Evolutionary conservation across 1,140 invertebrate species (phyloP), one percentile per base, ranked within the genome.

Genomic region (Drosophila ambigua): DNA sequence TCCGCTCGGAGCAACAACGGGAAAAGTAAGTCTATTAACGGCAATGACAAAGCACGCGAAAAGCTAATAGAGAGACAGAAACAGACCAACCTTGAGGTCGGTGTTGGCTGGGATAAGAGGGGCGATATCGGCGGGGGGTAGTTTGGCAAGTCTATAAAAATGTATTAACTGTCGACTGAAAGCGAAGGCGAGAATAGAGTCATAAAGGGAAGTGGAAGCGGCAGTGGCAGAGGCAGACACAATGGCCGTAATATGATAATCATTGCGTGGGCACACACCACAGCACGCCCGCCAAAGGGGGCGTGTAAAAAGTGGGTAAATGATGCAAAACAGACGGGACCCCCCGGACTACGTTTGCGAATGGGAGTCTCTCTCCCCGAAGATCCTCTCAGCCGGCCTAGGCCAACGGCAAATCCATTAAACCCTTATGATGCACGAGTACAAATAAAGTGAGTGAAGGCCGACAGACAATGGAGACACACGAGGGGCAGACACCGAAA

Each of bases 41-140:
- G 78, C 82, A 88, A 87, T 87, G 83, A 88, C 82, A 87, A 82
- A 84, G 81, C 79, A 88, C 82, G 83, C 82, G 74, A 87, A 87
- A 88, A 88, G 83, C 78, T 88, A 88, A 87, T 88, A 82, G 82
- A 72, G 79, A 88, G 69, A 81, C 79, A 75, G 60, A 35, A 46
- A 43, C 16, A 57, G 54, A 57, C 41, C 54, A 57, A 9, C 51
- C 52, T 28, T n/a, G 57, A n/a, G 46, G 26, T 2, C 15, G 57
- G 20, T 20, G 20, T 20, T 2, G 20, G 20, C 20, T 1, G 20
- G 20, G 20, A 20, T 20, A 20, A 20, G 20, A 1, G 1, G 7
- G 23, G 13, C 26, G 15, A 55, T 28, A 46, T 48, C 50, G 43
- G 11, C 54, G 58, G 55, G 53, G 45, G 45, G 59, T 84, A 84